phyloP scores from a whole-genome alignment of 2,888 invertebrate genomes.

The Limenitis camilla region DNA sequence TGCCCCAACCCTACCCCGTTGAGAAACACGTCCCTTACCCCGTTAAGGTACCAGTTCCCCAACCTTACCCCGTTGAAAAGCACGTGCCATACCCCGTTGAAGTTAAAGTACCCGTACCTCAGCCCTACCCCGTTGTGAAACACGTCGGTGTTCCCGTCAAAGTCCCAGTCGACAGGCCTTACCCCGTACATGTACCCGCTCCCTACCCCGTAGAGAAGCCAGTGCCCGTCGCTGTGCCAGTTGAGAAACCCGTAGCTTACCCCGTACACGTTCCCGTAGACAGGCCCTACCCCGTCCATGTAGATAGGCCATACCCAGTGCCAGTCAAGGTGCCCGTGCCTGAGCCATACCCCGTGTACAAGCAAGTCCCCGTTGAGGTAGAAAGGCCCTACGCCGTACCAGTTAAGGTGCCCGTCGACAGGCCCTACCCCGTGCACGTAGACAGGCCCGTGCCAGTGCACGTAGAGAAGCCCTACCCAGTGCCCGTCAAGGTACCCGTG shows the following conservation, averaged over 20 bases:
- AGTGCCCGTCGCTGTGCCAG: constrained; percentile 76
- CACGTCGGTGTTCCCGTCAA: constrained; percentile 79
- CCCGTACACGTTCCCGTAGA: constrained; percentile 78
- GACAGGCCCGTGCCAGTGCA: constrained; percentile 63
- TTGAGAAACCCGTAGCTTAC: constrained; percentile 77
- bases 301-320: constrained; percentile 67
- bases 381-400: constrained; percentile 77
- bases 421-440: constrained; percentile 76
- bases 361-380: constrained; percentile 77
- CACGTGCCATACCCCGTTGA: constrained; percentile 82
- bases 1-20: constrained; percentile 87
- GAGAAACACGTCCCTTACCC: constrained; percentile 84
- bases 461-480: constrained; percentile 74
- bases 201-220: constrained; percentile 77
- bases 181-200: constrained; percentile 79
- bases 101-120: constrained; percentile 83
- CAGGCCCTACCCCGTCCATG: constrained; percentile 75
- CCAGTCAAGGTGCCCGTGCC: constrained; percentile 76
- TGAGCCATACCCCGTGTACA: constrained; percentile 78
- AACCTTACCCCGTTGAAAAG: constrained; percentile 86
- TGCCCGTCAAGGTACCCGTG: constrained; percentile 72
- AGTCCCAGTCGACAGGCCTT: constrained; percentile 80
- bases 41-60: constrained; percentile 83
- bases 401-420: constrained; percentile 79
- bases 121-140: constrained; percentile 82